phyloP scores from a whole-genome alignment of 2,113 vertebrate genomes.

The Mormyrus lacerda region DNA sequence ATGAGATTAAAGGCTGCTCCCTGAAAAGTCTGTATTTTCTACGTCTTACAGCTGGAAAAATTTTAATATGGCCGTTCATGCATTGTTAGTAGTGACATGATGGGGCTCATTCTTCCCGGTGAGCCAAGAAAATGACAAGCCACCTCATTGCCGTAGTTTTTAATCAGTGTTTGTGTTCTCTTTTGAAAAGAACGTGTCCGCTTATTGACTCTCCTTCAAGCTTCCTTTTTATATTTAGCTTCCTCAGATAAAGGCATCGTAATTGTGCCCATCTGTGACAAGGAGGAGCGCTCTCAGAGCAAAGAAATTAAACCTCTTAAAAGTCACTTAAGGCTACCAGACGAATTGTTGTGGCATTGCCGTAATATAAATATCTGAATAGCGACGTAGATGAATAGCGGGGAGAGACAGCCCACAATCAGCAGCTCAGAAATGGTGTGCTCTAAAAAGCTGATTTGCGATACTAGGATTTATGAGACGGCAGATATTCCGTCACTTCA shows the following conservation, averaged over 20 bases:
- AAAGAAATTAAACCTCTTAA: neutral
- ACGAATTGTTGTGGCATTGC: neutral
- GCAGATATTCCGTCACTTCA: neutral
- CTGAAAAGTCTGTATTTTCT: neutral
- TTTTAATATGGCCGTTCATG: neutral
- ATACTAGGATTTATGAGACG: neutral
- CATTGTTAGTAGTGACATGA: neutral
- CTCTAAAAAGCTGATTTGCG: neutral
- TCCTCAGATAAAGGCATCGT: neutral
- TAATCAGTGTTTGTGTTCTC: constrained; percentile 10
- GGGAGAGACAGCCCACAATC: neutral
- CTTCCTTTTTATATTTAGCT: neutral
- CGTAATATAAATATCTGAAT: constrained; percentile 6
- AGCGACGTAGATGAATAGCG: neutral
- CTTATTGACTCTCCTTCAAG: constrained; percentile 15
- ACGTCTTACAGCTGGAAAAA: neutral
- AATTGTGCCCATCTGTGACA: constrained; percentile 2
- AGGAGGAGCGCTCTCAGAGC: neutral
- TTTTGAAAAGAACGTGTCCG: constrained; percentile 5
- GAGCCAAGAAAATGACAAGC: neutral
- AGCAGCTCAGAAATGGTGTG: neutral
- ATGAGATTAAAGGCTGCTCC: neutral
- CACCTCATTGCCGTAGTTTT: neutral
- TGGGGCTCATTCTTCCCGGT: neutral
- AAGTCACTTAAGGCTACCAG: neutral